Conservation (phyloP, 2,797 vertebrate genomes). For the Enteromius unitaeniatus region DNA sequence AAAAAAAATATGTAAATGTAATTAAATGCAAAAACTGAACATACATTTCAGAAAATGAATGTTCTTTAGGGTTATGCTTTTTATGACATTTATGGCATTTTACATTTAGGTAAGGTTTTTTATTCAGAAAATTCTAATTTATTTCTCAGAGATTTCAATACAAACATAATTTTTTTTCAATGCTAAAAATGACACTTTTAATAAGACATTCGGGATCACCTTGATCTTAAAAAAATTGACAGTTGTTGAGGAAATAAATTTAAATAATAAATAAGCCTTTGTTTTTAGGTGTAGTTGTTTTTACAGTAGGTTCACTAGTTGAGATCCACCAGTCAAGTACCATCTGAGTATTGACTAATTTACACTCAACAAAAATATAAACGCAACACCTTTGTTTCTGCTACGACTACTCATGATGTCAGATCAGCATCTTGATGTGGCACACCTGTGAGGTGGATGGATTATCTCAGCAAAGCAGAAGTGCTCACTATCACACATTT, state of each 20-base stretch:
- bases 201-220: neutral
- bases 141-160: neutral
- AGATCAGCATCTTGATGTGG: no score
- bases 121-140: neutral
- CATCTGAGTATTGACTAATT: neutral
- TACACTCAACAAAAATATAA: no score
- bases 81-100: no score
- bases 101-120: neutral
- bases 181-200: no score
- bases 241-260: neutral
- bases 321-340: neutral
- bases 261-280: neutral
- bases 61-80: neutral
- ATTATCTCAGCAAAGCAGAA: no score
- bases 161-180: neutral
- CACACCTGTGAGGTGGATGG: no score
- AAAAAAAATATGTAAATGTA: neutral
- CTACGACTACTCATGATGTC: no score
- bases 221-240: neutral
- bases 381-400: no score
- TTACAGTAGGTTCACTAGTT: neutral
- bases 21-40: neutral
- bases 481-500: no score
- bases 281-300: neutral
- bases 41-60: neutral